phyloP scores from a whole-genome alignment of 2,888 invertebrate species.

The Heteromyza rotundicornis region DNA sequence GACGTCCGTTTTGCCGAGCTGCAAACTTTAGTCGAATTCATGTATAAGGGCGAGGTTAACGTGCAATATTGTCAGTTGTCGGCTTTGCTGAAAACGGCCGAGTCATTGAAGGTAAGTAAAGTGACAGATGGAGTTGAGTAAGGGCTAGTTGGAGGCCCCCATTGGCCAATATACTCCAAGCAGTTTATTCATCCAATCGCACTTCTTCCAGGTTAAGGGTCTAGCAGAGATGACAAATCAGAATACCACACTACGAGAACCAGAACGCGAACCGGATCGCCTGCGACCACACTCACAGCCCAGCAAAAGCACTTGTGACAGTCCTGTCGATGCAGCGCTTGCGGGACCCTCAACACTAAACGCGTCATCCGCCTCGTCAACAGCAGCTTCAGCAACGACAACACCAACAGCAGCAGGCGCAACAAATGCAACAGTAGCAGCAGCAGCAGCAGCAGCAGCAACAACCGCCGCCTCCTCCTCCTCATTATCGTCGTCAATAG shows the following conservation, averaged over 20 bases:
- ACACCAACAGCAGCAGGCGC: slow-evolving; percentile 31
- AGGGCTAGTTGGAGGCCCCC: no score
- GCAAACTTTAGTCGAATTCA: slow-evolving; percentile 92
- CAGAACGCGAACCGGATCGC: slow-evolving; percentile 65
- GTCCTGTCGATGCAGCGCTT: slow-evolving; percentile 44
- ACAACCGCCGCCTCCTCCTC: slow-evolving; percentile 48
- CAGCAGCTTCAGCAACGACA: slow-evolving; percentile 6
- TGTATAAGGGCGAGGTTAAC: slow-evolving; percentile 96
- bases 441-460: slow-evolving; percentile 57
- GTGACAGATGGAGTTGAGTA: neutral
- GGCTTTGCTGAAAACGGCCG: slow-evolving; percentile 88
- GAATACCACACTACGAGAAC: slow-evolving; percentile 67
- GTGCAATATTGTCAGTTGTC: slow-evolving; percentile 92
- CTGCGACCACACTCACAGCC: slow-evolving; percentile 62
- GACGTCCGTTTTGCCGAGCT: slow-evolving; percentile 92
- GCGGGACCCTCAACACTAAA: slow-evolving; percentile 40
- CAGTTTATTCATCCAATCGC: neutral
- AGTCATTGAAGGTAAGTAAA: slow-evolving; percentile 78
- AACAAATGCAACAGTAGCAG: slow-evolving; percentile 36
- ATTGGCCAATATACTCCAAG: neutral
- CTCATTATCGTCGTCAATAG: slow-evolving; percentile 50
- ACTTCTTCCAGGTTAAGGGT: slow-evolving; percentile 74
- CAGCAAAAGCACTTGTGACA: slow-evolving; percentile 49
- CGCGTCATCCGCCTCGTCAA: slow-evolving; percentile 6
- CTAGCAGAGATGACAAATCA: slow-evolving; percentile 91